A percentile compares a stretch with the other conserved stretches of the same genome.
phyloP scores from a whole-genome alignment of 2,888 invertebrate species.

The Cynaeus angustus region DNA sequence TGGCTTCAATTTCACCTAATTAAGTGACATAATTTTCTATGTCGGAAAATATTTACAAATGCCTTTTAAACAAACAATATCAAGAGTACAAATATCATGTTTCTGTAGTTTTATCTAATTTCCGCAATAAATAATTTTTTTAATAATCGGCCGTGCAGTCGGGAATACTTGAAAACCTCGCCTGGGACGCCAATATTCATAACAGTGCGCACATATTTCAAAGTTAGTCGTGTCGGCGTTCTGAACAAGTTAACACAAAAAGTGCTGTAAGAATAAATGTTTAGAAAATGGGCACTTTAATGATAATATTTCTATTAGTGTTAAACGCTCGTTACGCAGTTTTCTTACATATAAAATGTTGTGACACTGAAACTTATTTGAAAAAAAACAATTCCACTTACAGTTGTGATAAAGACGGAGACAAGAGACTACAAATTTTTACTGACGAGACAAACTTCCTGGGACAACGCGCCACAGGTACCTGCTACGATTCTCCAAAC shows the following conservation, averaged over 20 bases:
- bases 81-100: too few relatives aligned
- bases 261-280: background rate
- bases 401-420: constrained; percentile 39
- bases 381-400: constrained; percentile 15
- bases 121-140: too few relatives aligned
- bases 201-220: constrained; percentile 31
- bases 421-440: constrained; percentile 44
- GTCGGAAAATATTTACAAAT: too few relatives aligned
- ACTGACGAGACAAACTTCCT: constrained; percentile 31
- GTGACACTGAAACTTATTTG: constrained; percentile 16
- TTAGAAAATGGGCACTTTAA: background rate
- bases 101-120: too few relatives aligned
- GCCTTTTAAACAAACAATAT: too few relatives aligned
- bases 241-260: constrained; percentile 26
- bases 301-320: constrained; percentile 31
- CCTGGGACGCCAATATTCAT: background rate
- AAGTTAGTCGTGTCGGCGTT: constrained; percentile 32
- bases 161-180: too few relatives aligned
- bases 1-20: too few relatives aligned
- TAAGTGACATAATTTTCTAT: too few relatives aligned
- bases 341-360: constrained; percentile 33
- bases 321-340: constrained; percentile 4
- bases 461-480: background rate
- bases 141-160: too few relatives aligned
- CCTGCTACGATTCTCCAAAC: constrained; percentile 32